phyloP scores from a whole-genome alignment of 2,888 invertebrate genomes.

The Nymphalis urticae region DNA sequence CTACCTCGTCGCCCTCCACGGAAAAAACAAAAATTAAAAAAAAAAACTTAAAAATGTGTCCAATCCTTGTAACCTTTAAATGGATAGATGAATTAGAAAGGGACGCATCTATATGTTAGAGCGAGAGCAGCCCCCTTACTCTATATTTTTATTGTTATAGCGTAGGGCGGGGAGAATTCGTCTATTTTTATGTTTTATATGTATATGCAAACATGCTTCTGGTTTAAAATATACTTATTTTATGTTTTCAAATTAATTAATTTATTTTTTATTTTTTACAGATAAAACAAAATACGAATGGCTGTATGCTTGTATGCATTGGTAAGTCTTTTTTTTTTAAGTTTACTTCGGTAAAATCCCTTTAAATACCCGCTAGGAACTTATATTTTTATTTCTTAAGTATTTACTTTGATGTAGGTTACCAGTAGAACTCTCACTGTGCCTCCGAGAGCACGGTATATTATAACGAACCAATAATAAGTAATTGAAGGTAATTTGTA shows the following conservation, averaged over 20 bases:
- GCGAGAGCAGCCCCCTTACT: slow-evolving; percentile 13
- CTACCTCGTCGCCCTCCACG: slow-evolving; percentile 13
- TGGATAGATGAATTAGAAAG: slow-evolving; percentile 30
- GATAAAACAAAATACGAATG: not conserved
- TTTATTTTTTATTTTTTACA: not conserved
- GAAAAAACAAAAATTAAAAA: slow-evolving; percentile 18
- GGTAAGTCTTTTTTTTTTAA: not conserved
- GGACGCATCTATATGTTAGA: slow-evolving; percentile 22
- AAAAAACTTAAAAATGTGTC: slow-evolving; percentile 22
- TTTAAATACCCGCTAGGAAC: too few species aligned
- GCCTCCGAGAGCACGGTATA: too few species aligned
- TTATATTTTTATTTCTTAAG: too few species aligned
- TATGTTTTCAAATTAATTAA: not conserved
- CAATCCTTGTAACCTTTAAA: slow-evolving; percentile 29
- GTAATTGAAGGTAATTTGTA: too few species aligned
- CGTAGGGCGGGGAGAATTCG: slow-evolving; percentile 24
- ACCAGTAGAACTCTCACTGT: too few species aligned
- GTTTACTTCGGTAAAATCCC: not conserved
- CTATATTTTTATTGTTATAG: slow-evolving; percentile 31
- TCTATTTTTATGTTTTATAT: slow-evolving; percentile 25
- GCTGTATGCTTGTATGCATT: not conserved
- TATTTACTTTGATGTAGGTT: too few species aligned
- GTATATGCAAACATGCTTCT: slow-evolving; percentile 1
- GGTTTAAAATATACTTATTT: too few species aligned
- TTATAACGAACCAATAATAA: too few species aligned